phyloP scores from a whole-genome alignment of 2,113 vertebrate species.

The Microtus montanus region DNA sequence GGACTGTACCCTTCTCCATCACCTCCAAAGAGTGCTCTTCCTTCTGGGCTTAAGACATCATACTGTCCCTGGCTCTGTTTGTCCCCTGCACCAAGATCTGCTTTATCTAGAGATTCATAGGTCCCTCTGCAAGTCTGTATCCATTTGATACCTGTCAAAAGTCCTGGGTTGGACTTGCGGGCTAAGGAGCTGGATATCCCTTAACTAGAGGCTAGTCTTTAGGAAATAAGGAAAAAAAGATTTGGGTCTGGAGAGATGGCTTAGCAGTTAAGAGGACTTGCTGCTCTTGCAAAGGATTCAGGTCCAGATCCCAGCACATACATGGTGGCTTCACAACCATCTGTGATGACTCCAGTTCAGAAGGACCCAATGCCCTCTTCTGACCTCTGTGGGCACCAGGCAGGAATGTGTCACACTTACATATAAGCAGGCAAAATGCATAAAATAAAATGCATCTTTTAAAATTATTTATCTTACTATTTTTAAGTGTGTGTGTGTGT shows the following conservation, averaged over 20 bases:
- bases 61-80: neutral
- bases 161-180: neutral
- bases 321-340: neutral
- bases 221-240: neutral
- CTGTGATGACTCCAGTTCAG: neutral
- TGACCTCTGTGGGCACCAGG: neutral
- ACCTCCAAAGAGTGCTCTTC: neutral
- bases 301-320: no score
- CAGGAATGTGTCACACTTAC: neutral
- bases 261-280: neutral
- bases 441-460: neutral
- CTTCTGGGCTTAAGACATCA: neutral
- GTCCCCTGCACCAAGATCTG: neutral
- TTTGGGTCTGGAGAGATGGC: neutral
- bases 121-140: neutral
- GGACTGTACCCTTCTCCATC: neutral
- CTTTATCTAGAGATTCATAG: neutral
- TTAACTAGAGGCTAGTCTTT: neutral
- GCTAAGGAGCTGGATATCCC: neutral
- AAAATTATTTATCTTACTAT: neutral
- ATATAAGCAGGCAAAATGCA: neutral
- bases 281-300: neutral
- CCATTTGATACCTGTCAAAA: neutral
- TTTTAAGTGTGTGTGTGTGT: neutral
- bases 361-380: neutral